A percentile compares a stretch with the other conserved stretches of the same genome.
These are phyloP conservation scores for Thecophora atra DNA, from an alignment of 2,888 invertebrate genomes.

Conservation along the genomic window DNA sequence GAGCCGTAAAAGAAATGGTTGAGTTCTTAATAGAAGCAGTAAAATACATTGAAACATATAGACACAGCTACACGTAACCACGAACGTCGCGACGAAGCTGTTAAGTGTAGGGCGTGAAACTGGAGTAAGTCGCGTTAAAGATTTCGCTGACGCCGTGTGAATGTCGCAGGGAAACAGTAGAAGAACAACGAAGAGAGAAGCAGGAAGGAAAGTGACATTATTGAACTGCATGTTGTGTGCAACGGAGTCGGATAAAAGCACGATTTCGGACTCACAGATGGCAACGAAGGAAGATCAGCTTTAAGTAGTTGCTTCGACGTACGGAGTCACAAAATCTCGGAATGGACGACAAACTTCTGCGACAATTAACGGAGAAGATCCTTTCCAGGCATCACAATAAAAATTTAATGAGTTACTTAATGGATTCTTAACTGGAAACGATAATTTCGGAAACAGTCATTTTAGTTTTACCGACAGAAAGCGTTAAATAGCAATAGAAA, in stretches of 20 bases:
- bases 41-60: neutral
- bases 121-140: constrained; percentile 4
- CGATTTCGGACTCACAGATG: too few species aligned
- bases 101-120: neutral
- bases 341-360: too few species aligned
- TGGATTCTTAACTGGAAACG: neutral
- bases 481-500: too few species aligned
- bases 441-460: neutral
- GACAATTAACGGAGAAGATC: neutral
- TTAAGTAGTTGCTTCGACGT: too few species aligned
- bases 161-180: too few species aligned
- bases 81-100: neutral
- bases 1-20: constrained; percentile 14
- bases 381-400: neutral
- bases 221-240: neutral
- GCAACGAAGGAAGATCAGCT: too few species aligned
- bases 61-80: neutral
- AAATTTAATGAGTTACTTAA: neutral
- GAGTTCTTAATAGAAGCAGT: constrained; percentile 19
- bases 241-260: too few species aligned
- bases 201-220: neutral
- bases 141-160: neutral
- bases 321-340: too few species aligned
- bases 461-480: too few species aligned
- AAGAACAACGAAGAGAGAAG: neutral